Conservation (phyloP, 2,797 vertebrate species). For the Otolemur crassicaudatus region DNA sequence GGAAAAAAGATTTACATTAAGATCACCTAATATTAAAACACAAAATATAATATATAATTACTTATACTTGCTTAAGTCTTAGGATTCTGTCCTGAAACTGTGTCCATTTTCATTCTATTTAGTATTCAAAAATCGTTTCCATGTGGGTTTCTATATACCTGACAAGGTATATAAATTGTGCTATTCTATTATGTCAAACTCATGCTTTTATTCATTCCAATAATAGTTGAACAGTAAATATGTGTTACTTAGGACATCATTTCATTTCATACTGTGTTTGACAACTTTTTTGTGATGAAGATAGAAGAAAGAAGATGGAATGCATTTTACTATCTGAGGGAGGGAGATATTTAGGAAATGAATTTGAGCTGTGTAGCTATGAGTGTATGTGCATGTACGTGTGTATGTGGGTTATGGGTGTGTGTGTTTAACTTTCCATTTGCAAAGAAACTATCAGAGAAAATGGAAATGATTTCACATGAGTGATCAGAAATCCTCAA, state of each 20-base stretch:
- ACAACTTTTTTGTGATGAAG: neutral
- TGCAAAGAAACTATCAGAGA: neutral
- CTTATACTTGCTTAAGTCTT: constrained; percentile 35
- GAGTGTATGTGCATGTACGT: neutral
- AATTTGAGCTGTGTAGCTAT: neutral
- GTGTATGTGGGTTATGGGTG: neutral
- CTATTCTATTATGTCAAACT: neutral
- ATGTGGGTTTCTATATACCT: neutral
- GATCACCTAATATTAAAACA: constrained; percentile 19
- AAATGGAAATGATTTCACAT: neutral
- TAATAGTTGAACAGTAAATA: constrained; percentile 46
- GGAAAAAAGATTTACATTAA: constrained; percentile 28
- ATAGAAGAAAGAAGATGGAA: constrained; percentile 14
- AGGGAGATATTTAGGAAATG: constrained; percentile 11
- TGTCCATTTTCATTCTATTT: constrained; percentile 13
- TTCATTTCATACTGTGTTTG: constrained; percentile 26
- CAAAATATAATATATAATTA: constrained; percentile 43
- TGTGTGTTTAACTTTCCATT: neutral
- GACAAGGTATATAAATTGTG: neutral
- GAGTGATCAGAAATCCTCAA: neutral
- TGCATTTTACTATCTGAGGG: neutral
- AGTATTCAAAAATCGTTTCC: constrained; percentile 41
- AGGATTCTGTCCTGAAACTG: neutral
- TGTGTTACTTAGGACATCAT: constrained; percentile 22
- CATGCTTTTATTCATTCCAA: neutral